Evolutionary conservation across 2,797 vertebrate species (phyloP), one percentile per base, ranked within the genome.

Genomic region (Pteropus rufus): DNA sequence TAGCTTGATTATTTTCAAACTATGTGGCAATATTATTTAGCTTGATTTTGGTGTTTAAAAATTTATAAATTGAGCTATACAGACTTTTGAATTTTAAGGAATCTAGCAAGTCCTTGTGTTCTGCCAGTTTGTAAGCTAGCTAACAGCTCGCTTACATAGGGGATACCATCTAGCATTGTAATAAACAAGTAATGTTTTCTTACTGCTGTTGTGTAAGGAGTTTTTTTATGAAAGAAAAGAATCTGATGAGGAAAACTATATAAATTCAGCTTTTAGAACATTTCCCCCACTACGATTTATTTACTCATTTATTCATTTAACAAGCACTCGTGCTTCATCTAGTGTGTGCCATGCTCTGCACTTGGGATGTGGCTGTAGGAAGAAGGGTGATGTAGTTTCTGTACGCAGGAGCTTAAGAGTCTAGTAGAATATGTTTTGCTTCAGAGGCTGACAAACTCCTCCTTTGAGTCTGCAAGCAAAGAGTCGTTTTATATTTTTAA

Each of bases 1-100:
- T 88, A 77, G 19, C n/a, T 67, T 93, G 49, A 10, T 89, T 93
- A 36, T 92, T 94, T 94, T 86, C 10, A 92, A 52, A 56, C 41
- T 89, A 49, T 3, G 15, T 96, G 58, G 18, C 18, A 44, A 5
- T 94, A 69, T 90, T 81, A 34, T 54, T 65, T 84, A 60, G 44
- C 52, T 76, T 84, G 41, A 72, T 69, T 86, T 89, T 46, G 52
- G 21, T 76, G 19, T 89, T 75, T 39, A 46, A 93, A 83, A 76
- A 39, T 79, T 72, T 82, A 1, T 77, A 65, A 81, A 70, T 58
- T 77, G 39, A 91, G 39, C 60, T 65, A 10, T 83, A 84, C 15
- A 31, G n/a, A 12, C 31, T 86, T 81, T 46, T 83, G 58, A 90
- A 46, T 79, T 69, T 91, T 92, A 95, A 90, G 36, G 41, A 60